Conservation (phyloP, 2,888 invertebrate genomes). For the Apodemia zela region DNA sequence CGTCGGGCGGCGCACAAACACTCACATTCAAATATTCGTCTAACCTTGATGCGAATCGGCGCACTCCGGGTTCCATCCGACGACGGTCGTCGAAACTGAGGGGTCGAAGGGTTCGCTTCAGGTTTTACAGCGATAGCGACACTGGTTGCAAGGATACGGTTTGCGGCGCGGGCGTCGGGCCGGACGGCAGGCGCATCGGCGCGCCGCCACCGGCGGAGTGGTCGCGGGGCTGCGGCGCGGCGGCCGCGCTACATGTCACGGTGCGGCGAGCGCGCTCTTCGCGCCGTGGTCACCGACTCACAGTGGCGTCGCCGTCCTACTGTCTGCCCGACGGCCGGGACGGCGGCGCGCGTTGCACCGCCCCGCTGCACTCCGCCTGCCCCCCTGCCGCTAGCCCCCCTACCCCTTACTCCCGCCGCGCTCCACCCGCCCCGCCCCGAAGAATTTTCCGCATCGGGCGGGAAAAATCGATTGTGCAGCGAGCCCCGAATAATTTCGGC, state of each 20-base stretch:
- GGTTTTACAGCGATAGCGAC: conserved; percentile 59
- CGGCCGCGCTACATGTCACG: conserved; percentile 73
- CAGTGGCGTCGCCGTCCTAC: conserved; percentile 80
- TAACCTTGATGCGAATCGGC: conserved; percentile 80
- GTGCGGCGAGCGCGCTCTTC: conserved; percentile 76
- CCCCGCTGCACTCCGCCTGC: conserved; percentile 78
- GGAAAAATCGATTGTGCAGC: conserved; percentile 81
- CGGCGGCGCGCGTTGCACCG: conserved; percentile 77
- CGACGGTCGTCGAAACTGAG: conserved; percentile 69
- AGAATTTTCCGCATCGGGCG: conserved; percentile 79
- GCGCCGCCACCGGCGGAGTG: conserved; percentile 74
- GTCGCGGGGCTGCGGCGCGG: conserved; percentile 67
- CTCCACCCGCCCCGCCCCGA: conserved; percentile 74
- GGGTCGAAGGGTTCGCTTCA: conserved; percentile 72
- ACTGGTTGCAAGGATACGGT: conserved; percentile 46
- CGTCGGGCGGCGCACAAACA: conserved; percentile 67
- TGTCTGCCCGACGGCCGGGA: conserved; percentile 71
- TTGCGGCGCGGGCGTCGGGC: conserved; percentile 64
- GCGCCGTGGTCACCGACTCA: conserved; percentile 78
- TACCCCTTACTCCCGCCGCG: conserved; percentile 54
- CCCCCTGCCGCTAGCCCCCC: conserved; percentile 56
- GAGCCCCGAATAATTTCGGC: conserved; percentile 79
- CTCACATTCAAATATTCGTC: conserved; percentile 77
- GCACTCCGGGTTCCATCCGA: conserved; percentile 80
- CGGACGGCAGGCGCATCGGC: conserved; percentile 73